These are phyloP conservation scores for Benitochromis conjunctus DNA, from an alignment of 2,113 vertebrate species.

Conservation along the genomic window DNA sequence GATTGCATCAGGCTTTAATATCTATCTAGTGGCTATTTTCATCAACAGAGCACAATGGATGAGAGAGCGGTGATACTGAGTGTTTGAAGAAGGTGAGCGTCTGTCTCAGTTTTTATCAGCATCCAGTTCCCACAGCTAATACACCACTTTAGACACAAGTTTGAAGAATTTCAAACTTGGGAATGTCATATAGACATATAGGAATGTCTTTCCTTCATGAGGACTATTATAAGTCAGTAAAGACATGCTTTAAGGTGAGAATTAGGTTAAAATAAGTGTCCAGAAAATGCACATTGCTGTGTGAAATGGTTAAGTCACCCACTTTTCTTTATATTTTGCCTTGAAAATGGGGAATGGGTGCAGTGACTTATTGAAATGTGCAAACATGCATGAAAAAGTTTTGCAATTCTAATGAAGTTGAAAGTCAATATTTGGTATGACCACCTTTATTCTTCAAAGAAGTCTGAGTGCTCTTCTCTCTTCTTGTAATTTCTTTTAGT, in stretches of 20 bases:
- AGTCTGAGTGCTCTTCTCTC: background rate
- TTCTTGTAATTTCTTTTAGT: background rate
- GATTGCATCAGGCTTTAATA: conserved; percentile 55
- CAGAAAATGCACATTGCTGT: background rate
- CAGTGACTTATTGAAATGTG: background rate
- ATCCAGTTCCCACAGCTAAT: background rate
- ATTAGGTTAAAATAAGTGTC: background rate
- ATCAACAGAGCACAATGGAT: background rate
- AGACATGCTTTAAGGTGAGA: background rate
- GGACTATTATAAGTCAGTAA: background rate
- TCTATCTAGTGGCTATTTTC: conserved; percentile 29
- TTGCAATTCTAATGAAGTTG: background rate
- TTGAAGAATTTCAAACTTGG: background rate
- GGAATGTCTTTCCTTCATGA: background rate
- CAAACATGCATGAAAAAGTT: background rate
- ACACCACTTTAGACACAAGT: background rate
- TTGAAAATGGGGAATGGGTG: no score
- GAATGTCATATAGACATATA: background rate
- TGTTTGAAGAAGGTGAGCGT: background rate
- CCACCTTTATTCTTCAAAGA: background rate
- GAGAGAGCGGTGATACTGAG: conserved; percentile 32
- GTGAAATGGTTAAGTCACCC: no score
- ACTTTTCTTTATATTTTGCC: no score
- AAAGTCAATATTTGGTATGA: background rate
- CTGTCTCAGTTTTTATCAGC: conserved; percentile 29